phyloP scores from a whole-genome alignment of 2,888 invertebrate species.

The Melieria omissa region DNA sequence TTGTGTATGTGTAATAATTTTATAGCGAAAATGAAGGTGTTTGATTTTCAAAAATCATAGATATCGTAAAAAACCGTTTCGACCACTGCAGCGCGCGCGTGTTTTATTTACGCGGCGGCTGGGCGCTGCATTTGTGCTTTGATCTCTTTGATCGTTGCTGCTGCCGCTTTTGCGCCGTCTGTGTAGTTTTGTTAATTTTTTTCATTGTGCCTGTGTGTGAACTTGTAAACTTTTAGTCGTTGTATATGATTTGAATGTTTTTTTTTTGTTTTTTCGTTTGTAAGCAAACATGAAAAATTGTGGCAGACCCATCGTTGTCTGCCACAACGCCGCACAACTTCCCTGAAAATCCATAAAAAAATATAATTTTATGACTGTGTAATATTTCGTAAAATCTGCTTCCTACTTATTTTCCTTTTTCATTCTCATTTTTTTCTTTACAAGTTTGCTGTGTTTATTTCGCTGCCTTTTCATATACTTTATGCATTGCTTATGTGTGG shows the following conservation, averaged over 20 bases:
- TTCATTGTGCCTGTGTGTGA: conserved; percentile 9
- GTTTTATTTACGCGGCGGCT: neutral
- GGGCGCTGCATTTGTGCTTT: neutral
- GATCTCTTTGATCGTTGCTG: neutral
- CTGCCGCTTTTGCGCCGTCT: no score
- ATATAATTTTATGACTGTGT: conserved; percentile 2
- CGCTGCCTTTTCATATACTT: no score
- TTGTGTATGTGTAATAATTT: no score
- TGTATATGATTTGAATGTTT: neutral
- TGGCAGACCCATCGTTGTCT: neutral
- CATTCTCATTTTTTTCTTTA: neutral
- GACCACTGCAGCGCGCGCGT: neutral
- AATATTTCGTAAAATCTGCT: neutral
- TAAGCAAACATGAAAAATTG: neutral
- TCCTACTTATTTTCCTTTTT: neutral
- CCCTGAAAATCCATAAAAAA: conserved; percentile 11
- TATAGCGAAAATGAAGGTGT: no score
- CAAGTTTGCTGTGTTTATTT: neutral
- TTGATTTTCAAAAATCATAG: no score
- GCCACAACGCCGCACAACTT: neutral
- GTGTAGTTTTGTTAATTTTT: neutral
- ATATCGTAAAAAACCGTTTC: no score
- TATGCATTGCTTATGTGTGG: no score
- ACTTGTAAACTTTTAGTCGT: neutral
- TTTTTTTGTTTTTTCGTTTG: neutral